Evolutionary conservation across 2,888 invertebrate species (phyloP).

Genomic region (Agonum fuliginosum): DNA sequence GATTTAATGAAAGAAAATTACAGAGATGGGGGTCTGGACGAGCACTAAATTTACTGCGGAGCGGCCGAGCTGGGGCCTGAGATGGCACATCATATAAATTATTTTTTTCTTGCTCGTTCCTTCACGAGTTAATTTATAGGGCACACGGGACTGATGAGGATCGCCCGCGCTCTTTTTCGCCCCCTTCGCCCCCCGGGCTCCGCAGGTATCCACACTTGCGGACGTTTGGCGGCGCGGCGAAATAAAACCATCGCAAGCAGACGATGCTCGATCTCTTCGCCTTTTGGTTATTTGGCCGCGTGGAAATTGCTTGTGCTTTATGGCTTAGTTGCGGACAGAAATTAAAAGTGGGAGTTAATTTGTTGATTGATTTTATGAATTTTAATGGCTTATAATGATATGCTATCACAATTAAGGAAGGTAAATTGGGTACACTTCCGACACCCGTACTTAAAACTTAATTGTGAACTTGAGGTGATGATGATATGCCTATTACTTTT

Average conservation of each 20-base stretch:
- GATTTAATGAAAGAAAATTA: constrained; percentile 60
- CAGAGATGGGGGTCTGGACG: constrained; percentile 53
- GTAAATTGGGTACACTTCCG: constrained; percentile 35
- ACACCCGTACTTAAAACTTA: constrained; percentile 29
- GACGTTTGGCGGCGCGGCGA: constrained; percentile 35
- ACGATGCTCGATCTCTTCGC: constrained; percentile 10
- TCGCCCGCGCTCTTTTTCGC: constrained; percentile 37
- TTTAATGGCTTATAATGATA: constrained; percentile 34
- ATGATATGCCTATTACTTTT: constrained; percentile 34
- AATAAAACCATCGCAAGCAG: constrained; percentile 31
- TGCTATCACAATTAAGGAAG: constrained; percentile 30
- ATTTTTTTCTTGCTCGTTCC: constrained; percentile 49
- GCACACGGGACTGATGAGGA: constrained; percentile 59
- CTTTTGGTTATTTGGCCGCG: constrained; percentile 38
- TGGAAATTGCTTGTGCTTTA: constrained; percentile 51
- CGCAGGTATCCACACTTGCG: constrained; percentile 30
- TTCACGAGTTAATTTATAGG: constrained; percentile 59
- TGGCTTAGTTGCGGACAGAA: constrained; percentile 12
- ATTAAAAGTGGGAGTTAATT: constrained; percentile 43
- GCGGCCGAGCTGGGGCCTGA: constrained; percentile 15
- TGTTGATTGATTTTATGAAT: constrained; percentile 45
- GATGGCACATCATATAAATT: constrained; percentile 58
- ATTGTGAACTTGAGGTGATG: constrained; percentile 30
- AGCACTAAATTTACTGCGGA: constrained; percentile 55
- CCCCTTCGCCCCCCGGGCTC: constrained; percentile 7